Percentiles rank a stretch among this genome's conserved stretches.
Conservation (phyloP, 2,797 vertebrate genomes). For the Vultur gryphus region DNA sequence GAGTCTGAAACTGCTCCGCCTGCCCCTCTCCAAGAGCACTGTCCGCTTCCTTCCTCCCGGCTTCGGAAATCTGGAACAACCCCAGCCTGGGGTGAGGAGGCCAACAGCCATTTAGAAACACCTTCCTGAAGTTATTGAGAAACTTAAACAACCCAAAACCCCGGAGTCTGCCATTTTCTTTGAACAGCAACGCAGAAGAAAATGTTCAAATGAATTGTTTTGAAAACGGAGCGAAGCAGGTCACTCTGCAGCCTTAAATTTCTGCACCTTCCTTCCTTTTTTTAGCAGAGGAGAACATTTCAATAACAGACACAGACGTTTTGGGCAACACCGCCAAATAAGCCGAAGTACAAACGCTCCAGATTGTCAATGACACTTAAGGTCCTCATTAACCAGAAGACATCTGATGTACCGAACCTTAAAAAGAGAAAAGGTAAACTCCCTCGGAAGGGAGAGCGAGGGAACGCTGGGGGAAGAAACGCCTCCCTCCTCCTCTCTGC, state of each 20-base stretch:
- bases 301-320: background rate
- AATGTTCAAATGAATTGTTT: background rate
- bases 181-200: background rate
- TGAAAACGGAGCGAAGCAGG: background rate
- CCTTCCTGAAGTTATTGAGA: background rate
- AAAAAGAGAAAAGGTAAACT: background rate
- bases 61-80: background rate
- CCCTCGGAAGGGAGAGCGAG: background rate
- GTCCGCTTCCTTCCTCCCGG: background rate
- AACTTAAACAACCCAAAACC: too few species aligned
- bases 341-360: background rate
- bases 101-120: background rate
- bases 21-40: too few species aligned
- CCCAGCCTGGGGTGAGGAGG: too few species aligned
- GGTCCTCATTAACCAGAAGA: background rate
- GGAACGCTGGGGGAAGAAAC: too few species aligned
- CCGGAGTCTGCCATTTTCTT: background rate
- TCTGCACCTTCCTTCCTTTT: background rate
- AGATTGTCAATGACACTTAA: background rate
- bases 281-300: background rate
- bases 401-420: background rate
- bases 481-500: background rate
- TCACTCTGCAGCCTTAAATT: background rate
- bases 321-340: background rate
- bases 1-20: background rate